A percentile compares a stretch with the other conserved stretches of the same genome.
These are phyloP conservation scores for Neuroscelio doddi DNA, from an alignment of 2,888 invertebrate species.

Conservation along the genomic window DNA sequence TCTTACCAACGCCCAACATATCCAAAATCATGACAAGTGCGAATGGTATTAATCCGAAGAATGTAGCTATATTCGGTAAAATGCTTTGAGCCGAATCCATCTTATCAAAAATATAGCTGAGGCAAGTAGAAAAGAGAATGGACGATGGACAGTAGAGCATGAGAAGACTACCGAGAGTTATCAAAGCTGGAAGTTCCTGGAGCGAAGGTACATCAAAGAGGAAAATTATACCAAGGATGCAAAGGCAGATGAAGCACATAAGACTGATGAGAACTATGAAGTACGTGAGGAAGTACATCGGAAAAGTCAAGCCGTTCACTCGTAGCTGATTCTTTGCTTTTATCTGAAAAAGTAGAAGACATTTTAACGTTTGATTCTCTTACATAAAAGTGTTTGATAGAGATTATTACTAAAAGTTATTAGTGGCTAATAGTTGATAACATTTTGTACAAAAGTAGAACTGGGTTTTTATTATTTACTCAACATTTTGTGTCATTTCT, in stretches of 20 bases:
- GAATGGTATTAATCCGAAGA: constrained; percentile 84
- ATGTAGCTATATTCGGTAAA: constrained; percentile 83
- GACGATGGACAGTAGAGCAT: constrained; percentile 83
- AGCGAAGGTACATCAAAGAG: constrained; percentile 82
- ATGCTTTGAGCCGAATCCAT: constrained; percentile 88
- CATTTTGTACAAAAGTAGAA: no score
- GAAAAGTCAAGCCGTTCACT: constrained; percentile 85
- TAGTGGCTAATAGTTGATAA: no score
- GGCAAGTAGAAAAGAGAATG: constrained; percentile 83
- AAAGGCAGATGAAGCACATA: constrained; percentile 79
- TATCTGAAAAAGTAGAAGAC: constrained; percentile 78
- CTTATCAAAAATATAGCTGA: constrained; percentile 87
- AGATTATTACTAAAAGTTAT: no score
- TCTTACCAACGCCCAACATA: constrained; percentile 80
- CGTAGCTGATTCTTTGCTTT: constrained; percentile 87
- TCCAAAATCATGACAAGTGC: constrained; percentile 82
- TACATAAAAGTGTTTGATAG: constrained; percentile 1
- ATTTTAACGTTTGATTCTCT: no score
- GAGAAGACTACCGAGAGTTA: constrained; percentile 78
- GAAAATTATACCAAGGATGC: constrained; percentile 77
- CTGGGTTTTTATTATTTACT: no score
- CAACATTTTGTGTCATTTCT: no score
- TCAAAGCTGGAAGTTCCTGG: constrained; percentile 80
- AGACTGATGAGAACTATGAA: constrained; percentile 81
- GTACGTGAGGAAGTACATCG: constrained; percentile 83